Base-by-base conservation (phyloP, 2,797 vertebrate genomes). In the Hyperoplus lanceolatus region DNA sequence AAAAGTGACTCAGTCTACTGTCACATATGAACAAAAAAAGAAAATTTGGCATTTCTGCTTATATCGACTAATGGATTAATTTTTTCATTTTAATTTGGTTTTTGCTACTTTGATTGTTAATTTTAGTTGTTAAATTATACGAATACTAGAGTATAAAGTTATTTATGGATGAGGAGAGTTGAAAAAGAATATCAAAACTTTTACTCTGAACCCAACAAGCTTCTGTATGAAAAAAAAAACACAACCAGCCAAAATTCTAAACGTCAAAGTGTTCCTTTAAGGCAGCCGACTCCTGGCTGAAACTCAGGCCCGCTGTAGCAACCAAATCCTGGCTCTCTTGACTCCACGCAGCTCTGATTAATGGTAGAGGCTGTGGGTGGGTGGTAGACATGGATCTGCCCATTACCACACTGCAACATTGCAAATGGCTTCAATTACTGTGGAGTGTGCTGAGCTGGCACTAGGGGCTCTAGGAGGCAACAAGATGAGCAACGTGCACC, bases 371-470 rank as follows among this genome's bases (percentile, higher is more conserved):
- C 92, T 88, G 93, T 94, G 93, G 95, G 94, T 96, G 95, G 95
- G 95, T 95, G 95, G 94, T 94, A 93, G 94, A 94, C 92, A 93
- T 93, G 90, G 92, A 94, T 93, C 93, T 95, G 93, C 90, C 94
- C 94, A 96, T 96, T 96, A 96, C 95, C 90, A 94, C 94, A 95
- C 93, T 90, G 92, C 93, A 94, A 94, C 93, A 95, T 94, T 94
- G 95, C 95, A 96, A 96, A 96, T 96, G 94, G 94, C 93, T 96
- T 96, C 95, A 95, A 96, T 96, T 96, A 96, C 94, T 90, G 90
- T 85, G 80, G 90, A 93, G 91, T 93, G 92, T 96, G 96, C 96
- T 96, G 95, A 96, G 95, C 92, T 92, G 91, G 94, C 94, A 95
- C 89, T 93, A 89, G 92, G 84, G 87, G 85, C 87, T 85, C 87